Percentiles rank a stretch among this genome's conserved stretches.
Evolutionary conservation across 2,797 vertebrate genomes (phyloP).

Genomic region (Triplophysa yarkandensis): DNA sequence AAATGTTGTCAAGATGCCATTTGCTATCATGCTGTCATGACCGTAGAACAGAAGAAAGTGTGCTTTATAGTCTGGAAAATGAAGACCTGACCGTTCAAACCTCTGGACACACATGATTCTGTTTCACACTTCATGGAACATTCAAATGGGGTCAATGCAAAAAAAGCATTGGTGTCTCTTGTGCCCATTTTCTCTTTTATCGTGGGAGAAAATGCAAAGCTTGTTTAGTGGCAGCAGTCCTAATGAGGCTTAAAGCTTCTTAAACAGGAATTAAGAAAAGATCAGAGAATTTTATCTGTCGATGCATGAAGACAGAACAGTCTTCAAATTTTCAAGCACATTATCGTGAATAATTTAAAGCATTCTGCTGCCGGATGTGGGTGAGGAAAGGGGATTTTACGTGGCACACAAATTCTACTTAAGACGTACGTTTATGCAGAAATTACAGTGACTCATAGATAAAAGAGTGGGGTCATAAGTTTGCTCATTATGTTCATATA

Average conservation of each 20-base stretch:
- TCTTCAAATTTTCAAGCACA: not conserved
- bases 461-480: not conserved
- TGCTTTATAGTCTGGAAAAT: not conserved
- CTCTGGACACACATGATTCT: not conserved
- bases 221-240: constrained; percentile 17
- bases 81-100: not conserved
- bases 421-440: not conserved
- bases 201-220: constrained; percentile 16
- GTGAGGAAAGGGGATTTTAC: not conserved
- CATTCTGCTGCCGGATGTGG: not conserved
- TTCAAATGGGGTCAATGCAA: constrained; percentile 34
- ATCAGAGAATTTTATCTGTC: constrained; percentile 8
- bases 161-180: constrained; percentile 40
- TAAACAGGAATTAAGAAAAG: constrained; percentile 39
- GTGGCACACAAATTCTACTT: not conserved
- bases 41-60: not conserved
- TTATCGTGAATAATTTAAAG: constrained; percentile 1
- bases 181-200: constrained; percentile 30
- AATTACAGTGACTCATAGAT: not conserved
- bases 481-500: too few relatives aligned
- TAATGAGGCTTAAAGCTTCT: constrained; percentile 47
- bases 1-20: not conserved
- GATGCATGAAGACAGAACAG: not conserved
- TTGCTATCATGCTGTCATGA: not conserved
- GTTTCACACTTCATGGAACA: constrained; percentile 14